Percentiles rank a stretch among this genome's conserved stretches.
phyloP scores from a whole-genome alignment of 2,888 invertebrate genomes.

The Hydrotaea diabolus region DNA sequence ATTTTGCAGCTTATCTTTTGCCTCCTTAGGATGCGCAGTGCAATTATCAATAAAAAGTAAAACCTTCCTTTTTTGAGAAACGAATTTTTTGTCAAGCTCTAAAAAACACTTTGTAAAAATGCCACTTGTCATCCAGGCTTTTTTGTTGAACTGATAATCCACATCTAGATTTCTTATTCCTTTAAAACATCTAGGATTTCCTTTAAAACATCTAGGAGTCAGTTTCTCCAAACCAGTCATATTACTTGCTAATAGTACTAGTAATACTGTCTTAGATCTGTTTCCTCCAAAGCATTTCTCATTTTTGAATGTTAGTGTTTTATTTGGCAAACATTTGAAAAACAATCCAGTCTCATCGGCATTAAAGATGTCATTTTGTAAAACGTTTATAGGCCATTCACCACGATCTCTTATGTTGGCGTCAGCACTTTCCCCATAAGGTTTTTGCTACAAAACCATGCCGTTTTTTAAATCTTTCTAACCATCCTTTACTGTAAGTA shows the following conservation, averaged over 20 bases:
- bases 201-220: no score
- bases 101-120: slow-evolving; percentile 59
- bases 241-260: slow-evolving; percentile 47
- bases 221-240: slow-evolving; percentile 53
- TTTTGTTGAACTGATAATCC: slow-evolving; percentile 60
- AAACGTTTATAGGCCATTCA: no score
- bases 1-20: slow-evolving; percentile 57
- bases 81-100: slow-evolving; percentile 55
- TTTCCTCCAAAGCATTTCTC: no score
- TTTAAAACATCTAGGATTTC: slow-evolving; percentile 11
- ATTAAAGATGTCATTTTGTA: no score
- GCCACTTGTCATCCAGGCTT: slow-evolving; percentile 56
- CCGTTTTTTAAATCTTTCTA: no score
- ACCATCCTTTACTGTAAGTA: no score
- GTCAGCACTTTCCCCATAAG: no score
- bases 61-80: slow-evolving; percentile 53
- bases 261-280: slow-evolving; percentile 50
- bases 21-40: slow-evolving; percentile 54
- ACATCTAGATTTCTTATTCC: slow-evolving; percentile 38
- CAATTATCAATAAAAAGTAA: slow-evolving; percentile 58
- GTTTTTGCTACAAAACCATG: no score
- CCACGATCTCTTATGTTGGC: no score
- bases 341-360: no score
- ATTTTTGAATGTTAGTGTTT: no score
- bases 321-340: no score